phyloP scores from a whole-genome alignment of 2,113 vertebrate species.

The Hippolais icterina region DNA sequence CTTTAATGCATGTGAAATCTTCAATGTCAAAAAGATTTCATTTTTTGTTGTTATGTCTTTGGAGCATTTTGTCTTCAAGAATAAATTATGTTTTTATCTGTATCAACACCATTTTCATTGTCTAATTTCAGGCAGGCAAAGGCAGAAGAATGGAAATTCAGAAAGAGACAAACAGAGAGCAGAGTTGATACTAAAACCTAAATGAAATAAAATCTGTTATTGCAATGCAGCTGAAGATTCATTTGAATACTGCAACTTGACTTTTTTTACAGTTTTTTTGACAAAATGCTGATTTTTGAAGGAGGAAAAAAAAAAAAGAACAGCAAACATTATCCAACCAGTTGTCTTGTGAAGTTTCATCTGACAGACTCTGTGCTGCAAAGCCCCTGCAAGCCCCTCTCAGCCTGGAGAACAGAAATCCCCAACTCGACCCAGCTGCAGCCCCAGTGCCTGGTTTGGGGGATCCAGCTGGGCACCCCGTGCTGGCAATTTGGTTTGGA shows the following conservation, averaged over 20 bases:
- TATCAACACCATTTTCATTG: background rate
- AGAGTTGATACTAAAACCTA: background rate
- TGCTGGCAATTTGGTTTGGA: background rate
- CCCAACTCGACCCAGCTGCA: accelerated
- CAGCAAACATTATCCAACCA: background rate
- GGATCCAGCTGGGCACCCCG: background rate
- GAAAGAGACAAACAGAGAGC: background rate
- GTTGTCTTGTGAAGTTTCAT: background rate
- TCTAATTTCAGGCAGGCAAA: constrained; percentile 3
- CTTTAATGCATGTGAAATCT: background rate
- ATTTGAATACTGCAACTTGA: background rate
- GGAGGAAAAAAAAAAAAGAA: background rate
- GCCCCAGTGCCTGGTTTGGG: background rate
- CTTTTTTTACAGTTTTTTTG: background rate
- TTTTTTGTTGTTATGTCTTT: background rate
- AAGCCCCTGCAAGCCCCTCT: background rate
- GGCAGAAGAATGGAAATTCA: background rate
- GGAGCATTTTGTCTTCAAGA: background rate
- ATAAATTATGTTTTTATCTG: background rate
- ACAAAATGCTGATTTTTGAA: background rate
- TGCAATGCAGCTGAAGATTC: background rate
- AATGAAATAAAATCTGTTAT: background rate
- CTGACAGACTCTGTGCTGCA: background rate
- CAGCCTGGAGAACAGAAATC: background rate
- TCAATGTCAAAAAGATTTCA: background rate